Conservation (phyloP, 2,797 vertebrate species). For the Amblyopsis hoosieri region DNA sequence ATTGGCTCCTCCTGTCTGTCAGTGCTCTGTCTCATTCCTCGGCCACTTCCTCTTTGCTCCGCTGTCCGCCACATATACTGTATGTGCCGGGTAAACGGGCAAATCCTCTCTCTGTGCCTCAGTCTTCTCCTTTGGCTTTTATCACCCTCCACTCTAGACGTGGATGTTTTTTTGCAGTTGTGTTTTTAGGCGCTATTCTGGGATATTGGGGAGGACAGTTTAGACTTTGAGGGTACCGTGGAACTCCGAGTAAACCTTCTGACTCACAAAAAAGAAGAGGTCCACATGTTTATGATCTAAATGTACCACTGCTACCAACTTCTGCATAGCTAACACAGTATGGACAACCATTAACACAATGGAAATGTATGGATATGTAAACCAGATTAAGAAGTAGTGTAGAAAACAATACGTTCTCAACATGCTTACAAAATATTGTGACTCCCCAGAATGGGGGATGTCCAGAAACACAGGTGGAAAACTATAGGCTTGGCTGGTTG, state of each 20-base stretch:
- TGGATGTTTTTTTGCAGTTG: not conserved
- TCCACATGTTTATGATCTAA: too few species aligned
- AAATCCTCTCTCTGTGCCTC: conserved; percentile 35
- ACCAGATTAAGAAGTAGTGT: too few species aligned
- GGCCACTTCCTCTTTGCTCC: conserved; percentile 63
- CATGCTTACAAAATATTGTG: too few species aligned
- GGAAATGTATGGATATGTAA: too few species aligned
- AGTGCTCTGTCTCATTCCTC: conserved; percentile 66
- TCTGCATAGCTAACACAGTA: too few species aligned
- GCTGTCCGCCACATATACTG: conserved; percentile 41
- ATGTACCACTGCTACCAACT: too few species aligned
- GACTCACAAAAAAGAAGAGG: too few species aligned
- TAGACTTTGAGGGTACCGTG: conserved; percentile 55
- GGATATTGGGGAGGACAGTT: conserved; percentile 70
- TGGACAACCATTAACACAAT: too few species aligned
- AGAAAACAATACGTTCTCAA: too few species aligned
- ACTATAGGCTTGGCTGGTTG: conserved; percentile 54
- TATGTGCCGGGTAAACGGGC: conserved; percentile 65
- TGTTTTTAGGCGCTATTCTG: conserved; percentile 28
- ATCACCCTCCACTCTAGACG: too few species aligned
- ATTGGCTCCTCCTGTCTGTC: conserved; percentile 72
- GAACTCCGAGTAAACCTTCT: conserved; percentile 30
- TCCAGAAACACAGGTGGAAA: too few species aligned
- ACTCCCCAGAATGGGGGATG: too few species aligned
- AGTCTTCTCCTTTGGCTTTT: not conserved